These are phyloP conservation scores for Drosophila bocki DNA, from an alignment of 1,140 invertebrate species.

Conservation along the genomic window DNA sequence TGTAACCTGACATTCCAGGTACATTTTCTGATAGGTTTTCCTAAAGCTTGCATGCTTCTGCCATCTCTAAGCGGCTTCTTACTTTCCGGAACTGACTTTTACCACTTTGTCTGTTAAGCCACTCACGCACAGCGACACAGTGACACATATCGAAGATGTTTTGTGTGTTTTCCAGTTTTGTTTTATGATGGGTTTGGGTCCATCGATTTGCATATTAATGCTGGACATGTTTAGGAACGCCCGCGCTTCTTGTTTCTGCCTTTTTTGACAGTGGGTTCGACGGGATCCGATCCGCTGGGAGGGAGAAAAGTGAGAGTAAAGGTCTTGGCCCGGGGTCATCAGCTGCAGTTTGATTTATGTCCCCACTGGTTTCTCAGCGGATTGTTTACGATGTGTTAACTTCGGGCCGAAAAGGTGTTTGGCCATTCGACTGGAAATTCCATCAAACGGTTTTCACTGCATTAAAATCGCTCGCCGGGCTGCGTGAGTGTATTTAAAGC, in stretches of 20 bases:
- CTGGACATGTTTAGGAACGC: constrained; percentile 69
- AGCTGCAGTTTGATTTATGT: constrained; percentile 66
- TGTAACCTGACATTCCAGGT: no score
- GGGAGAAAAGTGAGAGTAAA: constrained; percentile 73
- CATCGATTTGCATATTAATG: constrained; percentile 79
- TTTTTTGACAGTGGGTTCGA: constrained; percentile 9
- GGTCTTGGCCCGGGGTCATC: constrained; percentile 50
- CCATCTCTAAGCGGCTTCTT: constrained; percentile 27
- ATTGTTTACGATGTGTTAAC: constrained; percentile 70
- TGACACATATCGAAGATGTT: constrained; percentile 70
- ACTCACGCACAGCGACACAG: constrained; percentile 75
- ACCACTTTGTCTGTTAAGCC: constrained; percentile 28
- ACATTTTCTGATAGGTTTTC: background rate
- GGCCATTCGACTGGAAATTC: constrained; percentile 59
- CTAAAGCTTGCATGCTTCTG: background rate
- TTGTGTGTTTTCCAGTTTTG: constrained; percentile 49
- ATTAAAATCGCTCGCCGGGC: constrained; percentile 63
- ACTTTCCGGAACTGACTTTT: constrained; percentile 46
- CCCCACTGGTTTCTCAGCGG: constrained; percentile 27
- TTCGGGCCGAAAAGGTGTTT: constrained; percentile 63
- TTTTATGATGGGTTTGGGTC: constrained; percentile 63
- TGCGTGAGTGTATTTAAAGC: constrained; percentile 72
- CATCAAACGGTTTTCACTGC: constrained; percentile 68
- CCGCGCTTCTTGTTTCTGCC: constrained; percentile 71
- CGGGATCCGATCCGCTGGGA: background rate